Conservation (phyloP, 2,888 invertebrate species). For the Drosophila ezoana region DNA sequence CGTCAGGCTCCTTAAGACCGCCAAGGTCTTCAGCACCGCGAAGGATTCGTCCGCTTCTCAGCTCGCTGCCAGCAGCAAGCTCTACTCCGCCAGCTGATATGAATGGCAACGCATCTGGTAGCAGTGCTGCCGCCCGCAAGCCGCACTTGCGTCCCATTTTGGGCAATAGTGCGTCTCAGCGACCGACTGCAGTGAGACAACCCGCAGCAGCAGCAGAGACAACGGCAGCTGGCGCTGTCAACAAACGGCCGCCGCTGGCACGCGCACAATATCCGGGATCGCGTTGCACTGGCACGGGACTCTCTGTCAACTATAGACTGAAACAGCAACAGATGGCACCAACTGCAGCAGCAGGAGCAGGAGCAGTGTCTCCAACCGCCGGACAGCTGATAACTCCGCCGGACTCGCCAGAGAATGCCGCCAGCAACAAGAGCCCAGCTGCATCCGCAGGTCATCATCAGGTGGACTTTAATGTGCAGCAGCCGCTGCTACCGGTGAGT, state of each 20-base stretch:
- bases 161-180: slow-evolving; percentile 59
- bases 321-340: slow-evolving; percentile 46
- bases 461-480: background rate
- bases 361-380: background rate
- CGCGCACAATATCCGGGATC: slow-evolving; percentile 20
- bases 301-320: slow-evolving; percentile 66
- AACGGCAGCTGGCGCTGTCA: background rate
- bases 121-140: slow-evolving; percentile 29
- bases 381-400: slow-evolving; percentile 53
- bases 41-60: no score
- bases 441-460: background rate
- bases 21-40: background rate
- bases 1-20: no score
- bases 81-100: slow-evolving; percentile 4
- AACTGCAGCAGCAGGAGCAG: slow-evolving; percentile 15
- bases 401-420: slow-evolving; percentile 40
- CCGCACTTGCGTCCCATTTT: slow-evolving; percentile 60
- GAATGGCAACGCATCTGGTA: slow-evolving; percentile 52
- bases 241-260: slow-evolving; percentile 25
- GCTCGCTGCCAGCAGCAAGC: background rate
- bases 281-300: slow-evolving; percentile 24
- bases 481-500: slow-evolving; percentile 11
- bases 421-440: background rate
- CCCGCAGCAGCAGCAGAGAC: slow-evolving; percentile 14
- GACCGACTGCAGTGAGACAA: slow-evolving; percentile 3